Conservation (phyloP, 2,797 vertebrate species). For the Myoxocephalus aenaeus region DNA sequence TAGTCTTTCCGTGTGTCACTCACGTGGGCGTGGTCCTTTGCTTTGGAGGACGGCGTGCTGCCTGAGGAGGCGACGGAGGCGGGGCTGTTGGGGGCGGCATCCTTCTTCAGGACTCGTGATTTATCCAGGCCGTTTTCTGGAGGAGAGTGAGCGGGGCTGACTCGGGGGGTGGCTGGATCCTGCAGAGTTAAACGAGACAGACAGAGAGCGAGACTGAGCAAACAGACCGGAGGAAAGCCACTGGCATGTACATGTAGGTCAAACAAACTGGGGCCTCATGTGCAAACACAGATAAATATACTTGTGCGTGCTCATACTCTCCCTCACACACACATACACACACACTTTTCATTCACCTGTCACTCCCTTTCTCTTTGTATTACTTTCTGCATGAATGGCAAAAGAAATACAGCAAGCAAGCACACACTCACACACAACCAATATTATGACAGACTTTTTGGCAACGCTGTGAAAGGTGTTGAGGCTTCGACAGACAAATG, state of each 20-base stretch:
- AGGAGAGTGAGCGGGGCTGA: conserved; percentile 93
- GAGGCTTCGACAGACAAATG: conserved; percentile 43
- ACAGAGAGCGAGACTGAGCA: conserved; percentile 69
- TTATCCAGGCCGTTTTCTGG: conserved; percentile 96
- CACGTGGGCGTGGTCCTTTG: conserved; percentile 95
- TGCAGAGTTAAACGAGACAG: conserved; percentile 68
- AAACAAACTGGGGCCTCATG: conserved; percentile 80
- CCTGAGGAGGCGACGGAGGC: conserved; percentile 96
- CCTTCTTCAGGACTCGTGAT: conserved; percentile 90
- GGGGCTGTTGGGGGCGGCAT: conserved; percentile 93
- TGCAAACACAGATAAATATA: conserved; percentile 79
- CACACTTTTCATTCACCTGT: conserved; percentile 74
- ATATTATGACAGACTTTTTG: conserved; percentile 70
- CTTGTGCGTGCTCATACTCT: conserved; percentile 61
- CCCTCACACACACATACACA: conserved; percentile 32
- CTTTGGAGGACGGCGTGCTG: conserved; percentile 97
- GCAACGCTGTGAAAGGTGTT: conserved; percentile 53
- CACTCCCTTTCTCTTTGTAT: conserved; percentile 69
- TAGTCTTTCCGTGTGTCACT: conserved; percentile 41
- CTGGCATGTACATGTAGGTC: conserved; percentile 77
- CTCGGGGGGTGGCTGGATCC: conserved; percentile 93
- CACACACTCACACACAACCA: conserved; percentile 60
- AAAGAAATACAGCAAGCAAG: conserved; percentile 54
- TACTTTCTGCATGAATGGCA: conserved; percentile 62
- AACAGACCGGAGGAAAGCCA: conserved; percentile 73